Conservation (phyloP, 2,797 vertebrate genomes). For the Lates japonicus region DNA sequence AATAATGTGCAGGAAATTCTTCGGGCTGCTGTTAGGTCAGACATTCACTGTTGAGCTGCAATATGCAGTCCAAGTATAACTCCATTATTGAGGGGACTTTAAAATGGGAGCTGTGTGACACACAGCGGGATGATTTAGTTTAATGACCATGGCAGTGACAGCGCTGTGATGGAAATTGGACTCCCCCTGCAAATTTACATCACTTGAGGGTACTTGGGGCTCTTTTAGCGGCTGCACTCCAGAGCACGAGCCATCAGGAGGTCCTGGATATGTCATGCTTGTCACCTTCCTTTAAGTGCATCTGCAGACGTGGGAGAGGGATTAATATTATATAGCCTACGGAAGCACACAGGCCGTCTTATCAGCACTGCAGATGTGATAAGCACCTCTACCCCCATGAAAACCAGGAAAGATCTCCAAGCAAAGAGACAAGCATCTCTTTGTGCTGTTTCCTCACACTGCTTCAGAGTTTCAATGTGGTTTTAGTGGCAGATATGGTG, state of each 20-base stretch:
- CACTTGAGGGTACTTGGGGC: slow-evolving; percentile 87
- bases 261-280: slow-evolving; percentile 90
- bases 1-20: slow-evolving; percentile 68
- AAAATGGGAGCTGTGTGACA: slow-evolving; percentile 84
- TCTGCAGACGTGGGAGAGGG: slow-evolving; percentile 86
- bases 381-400: slow-evolving; percentile 82
- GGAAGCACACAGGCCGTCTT: slow-evolving; percentile 84
- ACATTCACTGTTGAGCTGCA: slow-evolving; percentile 75
- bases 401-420: slow-evolving; percentile 81
- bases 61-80: slow-evolving; percentile 85
- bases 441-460: slow-evolving; percentile 75
- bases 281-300: slow-evolving; percentile 90
- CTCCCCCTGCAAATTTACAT: slow-evolving; percentile 86
- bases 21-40: slow-evolving; percentile 77
- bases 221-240: slow-evolving; percentile 85
- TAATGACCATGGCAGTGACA: slow-evolving; percentile 88
- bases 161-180: slow-evolving; percentile 86
- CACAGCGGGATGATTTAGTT: slow-evolving; percentile 87
- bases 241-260: slow-evolving; percentile 87
- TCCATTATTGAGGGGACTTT: slow-evolving; percentile 85
- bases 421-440: slow-evolving; percentile 83
- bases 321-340: slow-evolving; percentile 90
- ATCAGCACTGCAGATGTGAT: slow-evolving; percentile 85
- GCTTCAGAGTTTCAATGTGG: slow-evolving; percentile 77
- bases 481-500: slow-evolving; percentile 79